Evolutionary conservation across 2,113 vertebrate species (phyloP), one percentile per base, ranked within the genome.

Genomic region (Hypanus sabinus): DNA sequence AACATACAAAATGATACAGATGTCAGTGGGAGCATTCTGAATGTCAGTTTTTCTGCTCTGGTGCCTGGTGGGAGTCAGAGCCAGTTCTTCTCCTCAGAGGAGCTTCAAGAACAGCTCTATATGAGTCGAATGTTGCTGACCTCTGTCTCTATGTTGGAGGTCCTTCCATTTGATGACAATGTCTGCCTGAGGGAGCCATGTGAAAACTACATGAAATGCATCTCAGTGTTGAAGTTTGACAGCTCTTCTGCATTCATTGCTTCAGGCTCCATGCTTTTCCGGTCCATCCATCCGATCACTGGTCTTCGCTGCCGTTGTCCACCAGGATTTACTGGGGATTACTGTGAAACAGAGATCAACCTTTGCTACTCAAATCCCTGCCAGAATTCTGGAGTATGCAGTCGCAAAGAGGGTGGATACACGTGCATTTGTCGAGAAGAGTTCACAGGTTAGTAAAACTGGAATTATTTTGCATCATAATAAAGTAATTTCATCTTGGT

Each of bases 181-280:
- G 98, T 99, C 94, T 99, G 99, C 95, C 96, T 99, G 95, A 97
- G 99, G 0, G 99, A 99, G 95, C 99, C 99, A 20, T 99, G 99
- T 87, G 98, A 99, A 96, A 99, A 99, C 97, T 99, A 99, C 97
- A 99, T 99, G 99, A 99, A 99, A 95, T 99, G 99, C 95, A 98
- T 99, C 96, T 99, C 98, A 0, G 99, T 99, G 94, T 97, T 99
- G 94, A 98, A 98, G 95, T 99, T 99, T 0, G 98, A 99, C 95
- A 99, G 98, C 95, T 99, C 99, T 0, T 98, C 98, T 8, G 98
- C 99, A 75, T 99, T 99, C 96, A 98, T 99, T 24, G 97, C 98
- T 90, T 99, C 99, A 0, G 96, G 97, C 11, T 99, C 98, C 95
- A 98, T 98, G 87, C 96, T 99, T 94, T 99, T 99, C 95, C 97